Evolutionary conservation across 23 tunicate genomes (phyloP).

Genomic region (Styela clava): DNA sequence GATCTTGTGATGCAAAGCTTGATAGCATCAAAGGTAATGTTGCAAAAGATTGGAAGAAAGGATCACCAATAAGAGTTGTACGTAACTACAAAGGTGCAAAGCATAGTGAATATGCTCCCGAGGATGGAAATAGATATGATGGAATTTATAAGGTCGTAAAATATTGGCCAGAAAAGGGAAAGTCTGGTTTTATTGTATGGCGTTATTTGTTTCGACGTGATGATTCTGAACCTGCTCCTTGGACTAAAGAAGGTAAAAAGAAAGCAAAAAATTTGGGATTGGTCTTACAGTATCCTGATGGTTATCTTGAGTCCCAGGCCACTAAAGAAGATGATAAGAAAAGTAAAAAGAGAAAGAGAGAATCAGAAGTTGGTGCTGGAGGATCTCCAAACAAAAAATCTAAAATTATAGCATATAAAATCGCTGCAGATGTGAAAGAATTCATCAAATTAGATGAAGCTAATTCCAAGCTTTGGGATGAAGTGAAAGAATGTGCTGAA

Average conservation of each 20-base stretch:
- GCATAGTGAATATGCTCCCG: slow-evolving; percentile 77
- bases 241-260: slow-evolving; percentile 87
- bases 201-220: slow-evolving; percentile 78
- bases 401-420: slow-evolving; percentile 35
- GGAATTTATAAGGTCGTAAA: slow-evolving; percentile 89
- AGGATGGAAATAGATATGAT: slow-evolving; percentile 90
- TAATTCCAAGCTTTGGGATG: slow-evolving; percentile 63
- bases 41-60: slow-evolving; percentile 80
- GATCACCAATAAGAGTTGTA: slow-evolving; percentile 76
- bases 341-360: slow-evolving; percentile 30
- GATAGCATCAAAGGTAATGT: slow-evolving; percentile 65
- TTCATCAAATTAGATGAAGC: slow-evolving; percentile 38
- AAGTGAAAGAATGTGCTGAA: slow-evolving; percentile 43
- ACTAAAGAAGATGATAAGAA: slow-evolving; percentile 35
- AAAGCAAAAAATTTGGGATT: slow-evolving; percentile 64
- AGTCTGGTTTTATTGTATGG: slow-evolving; percentile 87
- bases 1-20: slow-evolving; percentile 72
- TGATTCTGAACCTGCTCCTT: slow-evolving; percentile 89
- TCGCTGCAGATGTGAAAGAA: slow-evolving; percentile 30
- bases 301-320: slow-evolving; percentile 62
- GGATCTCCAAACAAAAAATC: slow-evolving; percentile 35
- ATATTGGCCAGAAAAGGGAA: slow-evolving; percentile 92
- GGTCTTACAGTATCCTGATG: slow-evolving; percentile 79
- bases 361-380: not conserved
- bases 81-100: slow-evolving; percentile 84